Conservation (phyloP, 2,113 vertebrate genomes). For the Polypterus senegalus region DNA sequence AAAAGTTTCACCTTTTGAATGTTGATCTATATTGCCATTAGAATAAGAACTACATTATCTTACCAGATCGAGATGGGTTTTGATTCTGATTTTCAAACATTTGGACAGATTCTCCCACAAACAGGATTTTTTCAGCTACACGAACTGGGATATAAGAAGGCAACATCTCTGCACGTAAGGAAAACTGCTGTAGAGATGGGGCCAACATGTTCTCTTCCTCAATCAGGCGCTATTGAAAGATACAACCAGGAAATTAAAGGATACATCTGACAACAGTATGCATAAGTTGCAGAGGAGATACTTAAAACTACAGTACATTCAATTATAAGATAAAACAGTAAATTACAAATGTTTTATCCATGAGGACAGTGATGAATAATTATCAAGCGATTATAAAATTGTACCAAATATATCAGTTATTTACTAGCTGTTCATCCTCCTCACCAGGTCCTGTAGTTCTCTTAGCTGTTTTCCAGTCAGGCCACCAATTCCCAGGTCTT, state of each 20-base stretch:
- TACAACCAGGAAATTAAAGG: too few relatives aligned
- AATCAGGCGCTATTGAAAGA: slow-evolving; percentile 65
- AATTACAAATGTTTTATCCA: too few relatives aligned
- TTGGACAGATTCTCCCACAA: slow-evolving; percentile 94
- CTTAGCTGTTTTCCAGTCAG: slow-evolving; percentile 87
- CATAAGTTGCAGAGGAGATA: too few relatives aligned
- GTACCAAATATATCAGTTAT: too few relatives aligned
- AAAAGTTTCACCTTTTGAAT: too few relatives aligned
- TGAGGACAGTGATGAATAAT: too few relatives aligned
- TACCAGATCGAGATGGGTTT: slow-evolving; percentile 79
- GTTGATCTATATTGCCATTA: too few relatives aligned
- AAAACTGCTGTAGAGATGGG: slow-evolving; percentile 92
- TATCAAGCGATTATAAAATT: too few relatives aligned
- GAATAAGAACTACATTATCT: slow-evolving; percentile 10
- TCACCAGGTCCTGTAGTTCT: slow-evolving; percentile 90
- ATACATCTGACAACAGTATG: too few relatives aligned
- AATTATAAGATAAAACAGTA: too few relatives aligned
- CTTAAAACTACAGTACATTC: too few relatives aligned
- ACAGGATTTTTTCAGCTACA: slow-evolving; percentile 95
- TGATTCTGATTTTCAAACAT: slow-evolving; percentile 98
- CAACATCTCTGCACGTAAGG: slow-evolving; percentile 82
- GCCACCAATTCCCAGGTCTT: slow-evolving; percentile 88
- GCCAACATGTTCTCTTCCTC: slow-evolving; percentile 97
- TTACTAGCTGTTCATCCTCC: slow-evolving; percentile 1
- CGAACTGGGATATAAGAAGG: slow-evolving; percentile 89